Evolutionary conservation across 2,797 vertebrate species (phyloP), one percentile per base, ranked within the genome.

Genomic region (Menidia menidia): DNA sequence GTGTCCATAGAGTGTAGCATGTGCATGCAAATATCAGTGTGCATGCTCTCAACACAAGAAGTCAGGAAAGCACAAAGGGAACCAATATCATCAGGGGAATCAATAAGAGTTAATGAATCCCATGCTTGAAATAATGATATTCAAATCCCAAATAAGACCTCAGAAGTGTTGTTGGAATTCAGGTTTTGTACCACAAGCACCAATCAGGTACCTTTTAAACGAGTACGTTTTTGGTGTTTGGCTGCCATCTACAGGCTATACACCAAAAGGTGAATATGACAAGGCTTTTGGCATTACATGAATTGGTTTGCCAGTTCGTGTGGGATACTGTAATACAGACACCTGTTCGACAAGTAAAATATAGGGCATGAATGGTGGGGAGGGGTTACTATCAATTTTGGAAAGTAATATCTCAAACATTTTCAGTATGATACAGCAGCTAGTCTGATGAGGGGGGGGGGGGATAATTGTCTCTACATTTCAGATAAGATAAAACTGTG

Each of bases 101-200:
- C 69, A 57, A 16, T 60, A 76, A 89, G 78, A 74, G 73, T 54
- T 81, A 63, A 85, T 84, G 84, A 86, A 86, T 14, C 73, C 48
- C 57, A 67, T 67, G 70, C 60, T 85, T 77, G 44, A 84, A 75
- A 79, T 82, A 82, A 86, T 83, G 64, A 68, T 48, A 69, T 82
- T 75, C 52, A 76, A 79, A 81, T 84, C 71, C 52, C 59, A 65
- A 25, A 64, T 53, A 72, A 75, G 60, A 69, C 53, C 58, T 61
- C 12, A 32, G 50, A 39, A 15, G 12, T 43, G 45, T 9, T 6
- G 31, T 65, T 62, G 39, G 42, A 69, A 75, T 64, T 74, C 31
- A 68, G 52, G 45, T 58, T 57, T 43, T 2, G 6, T 4, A 35
- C 14, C 35, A 60, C 14, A 1, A 64, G 59, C 54, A 33, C 52